Evolutionary conservation across 2,113 vertebrate genomes (phyloP), one percentile per base, ranked within the genome.

Genomic region (Bubo blakistoni): DNA sequence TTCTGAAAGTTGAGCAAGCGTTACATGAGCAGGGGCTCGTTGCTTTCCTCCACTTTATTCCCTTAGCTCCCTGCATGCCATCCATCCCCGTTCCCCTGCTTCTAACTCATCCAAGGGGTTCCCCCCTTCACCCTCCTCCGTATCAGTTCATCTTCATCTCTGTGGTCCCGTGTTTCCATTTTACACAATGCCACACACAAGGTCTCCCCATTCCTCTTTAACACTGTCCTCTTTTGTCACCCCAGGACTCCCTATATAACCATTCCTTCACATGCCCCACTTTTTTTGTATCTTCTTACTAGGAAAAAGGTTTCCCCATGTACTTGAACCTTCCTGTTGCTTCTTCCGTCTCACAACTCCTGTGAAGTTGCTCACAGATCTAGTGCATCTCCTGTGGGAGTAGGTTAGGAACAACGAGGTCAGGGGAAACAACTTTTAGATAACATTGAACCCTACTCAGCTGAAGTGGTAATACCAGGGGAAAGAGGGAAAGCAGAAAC

Each of bases 51-150:
- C 4, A 1, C 42, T 51, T 55, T 63, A 55, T 66, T 51, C 18
- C 27, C 19, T 78, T 51, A 81, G 19, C 10, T 63, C 10, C 51
- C 47, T 47, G n/a, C 1, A 2, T 67, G 12, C 14, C 16, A 73
- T 70, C 21, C 3, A 0, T 21, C 21, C 17, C 18, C 5, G 0
- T 1, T 13, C 12, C 13, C 52, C n/a, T 73, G 7, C 16, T 57
- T 69, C 36, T 85, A 26, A 44, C 21, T 84, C 59, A 34, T 16
- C 27, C 32, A 66, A 61, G 16, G 5, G 14, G 2, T 13, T 83
- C 19, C 7, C 6, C 30, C 58, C 40, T 30, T 67, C 38, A 66
- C 6, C 7, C 4, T 85, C 11, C 11, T 69, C 47, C 29, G 15
- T 46, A 86, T 19, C 13, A 73, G 26, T 29, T 93, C 22, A 73